These are phyloP conservation scores for Eupsittula cactorum DNA, from an alignment of 2,113 vertebrate species.

Conservation along the genomic window DNA sequence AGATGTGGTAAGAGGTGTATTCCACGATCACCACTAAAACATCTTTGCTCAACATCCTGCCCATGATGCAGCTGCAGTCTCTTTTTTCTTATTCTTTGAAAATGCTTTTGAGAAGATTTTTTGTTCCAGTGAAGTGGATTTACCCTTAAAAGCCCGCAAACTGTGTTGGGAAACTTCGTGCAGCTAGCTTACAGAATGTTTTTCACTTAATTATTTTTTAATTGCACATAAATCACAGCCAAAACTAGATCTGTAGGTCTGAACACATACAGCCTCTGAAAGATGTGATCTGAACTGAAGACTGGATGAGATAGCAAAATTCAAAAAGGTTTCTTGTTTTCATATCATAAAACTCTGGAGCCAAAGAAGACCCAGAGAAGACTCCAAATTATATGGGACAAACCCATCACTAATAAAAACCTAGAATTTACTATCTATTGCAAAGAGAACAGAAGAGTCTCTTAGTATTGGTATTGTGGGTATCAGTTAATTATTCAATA, in stretches of 20 bases:
- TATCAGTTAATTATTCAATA: neutral
- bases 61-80: neutral
- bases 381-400: neutral
- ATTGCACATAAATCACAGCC: neutral
- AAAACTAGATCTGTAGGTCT: neutral
- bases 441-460: neutral
- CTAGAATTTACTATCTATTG: neutral
- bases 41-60: conserved; percentile 7
- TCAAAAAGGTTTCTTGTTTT: neutral
- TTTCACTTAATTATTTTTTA: conserved; percentile 3
- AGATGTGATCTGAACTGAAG: neutral
- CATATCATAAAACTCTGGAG: neutral
- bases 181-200: neutral
- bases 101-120: neutral
- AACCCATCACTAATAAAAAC: neutral
- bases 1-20: neutral
- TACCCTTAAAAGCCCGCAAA: neutral
- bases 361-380: neutral
- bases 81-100: neutral
- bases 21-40: neutral
- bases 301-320: neutral
- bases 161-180: neutral
- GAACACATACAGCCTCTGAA: neutral
- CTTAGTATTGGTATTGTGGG: neutral
- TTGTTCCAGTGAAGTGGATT: neutral